These are phyloP conservation scores for Oligia strigilis DNA, from an alignment of 2,888 invertebrate species.

Conservation along the genomic window DNA sequence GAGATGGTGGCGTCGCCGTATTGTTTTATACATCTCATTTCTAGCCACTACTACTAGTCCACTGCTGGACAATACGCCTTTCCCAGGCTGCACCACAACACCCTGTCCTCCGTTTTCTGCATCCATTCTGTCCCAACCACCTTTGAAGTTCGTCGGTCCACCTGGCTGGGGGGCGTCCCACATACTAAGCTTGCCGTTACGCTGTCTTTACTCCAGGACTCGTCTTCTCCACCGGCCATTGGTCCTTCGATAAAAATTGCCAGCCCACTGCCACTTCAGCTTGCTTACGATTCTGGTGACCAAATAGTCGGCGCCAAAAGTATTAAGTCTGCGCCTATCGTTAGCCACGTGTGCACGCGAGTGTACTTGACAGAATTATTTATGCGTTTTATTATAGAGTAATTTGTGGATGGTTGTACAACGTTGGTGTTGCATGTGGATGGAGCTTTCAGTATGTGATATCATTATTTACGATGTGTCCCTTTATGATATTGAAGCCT, in stretches of 20 bases:
- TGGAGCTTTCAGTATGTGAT: constrained; percentile 37
- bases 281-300: not conserved
- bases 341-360: constrained; percentile 31
- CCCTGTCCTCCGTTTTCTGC: not conserved
- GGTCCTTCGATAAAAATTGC: not conserved
- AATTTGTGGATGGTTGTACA: constrained; percentile 57
- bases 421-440: constrained; percentile 33
- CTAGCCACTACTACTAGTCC: not conserved
- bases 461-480: constrained; percentile 35
- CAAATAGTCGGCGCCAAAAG: not conserved
- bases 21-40: not conserved
- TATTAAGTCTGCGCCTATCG: constrained; percentile 3
- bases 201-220: not conserved
- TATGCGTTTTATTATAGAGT: constrained; percentile 60
- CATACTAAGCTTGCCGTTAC: not conserved
- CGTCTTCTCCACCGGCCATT: not conserved
- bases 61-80: not conserved
- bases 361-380: constrained; percentile 59
- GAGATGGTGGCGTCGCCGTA: not conserved
- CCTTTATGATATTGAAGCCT: not conserved
- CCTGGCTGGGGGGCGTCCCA: not conserved
- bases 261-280: not conserved
- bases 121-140: not conserved
- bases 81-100: not conserved
- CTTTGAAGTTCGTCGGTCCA: not conserved